Evolutionary conservation across 1,140 invertebrate species (phyloP).

Genomic region (Antheraea mylitta): DNA sequence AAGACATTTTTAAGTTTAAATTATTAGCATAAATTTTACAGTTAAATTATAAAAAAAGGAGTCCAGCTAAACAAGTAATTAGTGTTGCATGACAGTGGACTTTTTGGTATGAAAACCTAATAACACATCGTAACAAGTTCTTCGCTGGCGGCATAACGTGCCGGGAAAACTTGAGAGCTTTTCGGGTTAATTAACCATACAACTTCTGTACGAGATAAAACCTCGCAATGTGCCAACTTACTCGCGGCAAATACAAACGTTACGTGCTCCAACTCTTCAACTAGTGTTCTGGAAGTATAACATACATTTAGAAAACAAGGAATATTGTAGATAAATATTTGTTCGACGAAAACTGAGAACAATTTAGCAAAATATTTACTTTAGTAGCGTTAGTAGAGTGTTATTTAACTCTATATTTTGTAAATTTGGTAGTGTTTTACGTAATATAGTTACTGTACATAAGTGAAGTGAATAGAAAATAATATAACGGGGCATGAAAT

Average conservation of each 20-base stretch:
- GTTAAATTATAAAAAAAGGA: background rate
- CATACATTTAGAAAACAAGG: background rate
- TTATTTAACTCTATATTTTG: no score
- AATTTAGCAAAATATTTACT: background rate
- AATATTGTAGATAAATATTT: background rate
- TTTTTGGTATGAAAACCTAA: slow-evolving; percentile 31
- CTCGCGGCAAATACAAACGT: slow-evolving; percentile 35
- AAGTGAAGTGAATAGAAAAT: no score
- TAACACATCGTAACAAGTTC: slow-evolving; percentile 53
- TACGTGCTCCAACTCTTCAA: slow-evolving; percentile 23
- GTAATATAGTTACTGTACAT: no score
- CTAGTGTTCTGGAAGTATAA: background rate
- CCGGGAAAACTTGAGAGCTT: slow-evolving; percentile 54
- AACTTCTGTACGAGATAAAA: slow-evolving; percentile 56
- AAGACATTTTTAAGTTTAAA: background rate
- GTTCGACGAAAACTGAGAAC: background rate
- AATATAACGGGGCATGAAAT: no score
- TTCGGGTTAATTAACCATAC: slow-evolving; percentile 62
- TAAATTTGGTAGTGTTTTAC: no score
- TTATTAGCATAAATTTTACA: background rate
- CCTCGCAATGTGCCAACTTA: slow-evolving; percentile 30
- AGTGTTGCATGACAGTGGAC: slow-evolving; percentile 17
- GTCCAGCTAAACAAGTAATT: slow-evolving; percentile 4
- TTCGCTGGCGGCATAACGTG: slow-evolving; percentile 54
- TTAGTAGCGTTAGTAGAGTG: no score